Evolutionary conservation across 2,888 invertebrate species (phyloP), one percentile per base, ranked within the genome.

Genomic region (Epirrita christyi): DNA sequence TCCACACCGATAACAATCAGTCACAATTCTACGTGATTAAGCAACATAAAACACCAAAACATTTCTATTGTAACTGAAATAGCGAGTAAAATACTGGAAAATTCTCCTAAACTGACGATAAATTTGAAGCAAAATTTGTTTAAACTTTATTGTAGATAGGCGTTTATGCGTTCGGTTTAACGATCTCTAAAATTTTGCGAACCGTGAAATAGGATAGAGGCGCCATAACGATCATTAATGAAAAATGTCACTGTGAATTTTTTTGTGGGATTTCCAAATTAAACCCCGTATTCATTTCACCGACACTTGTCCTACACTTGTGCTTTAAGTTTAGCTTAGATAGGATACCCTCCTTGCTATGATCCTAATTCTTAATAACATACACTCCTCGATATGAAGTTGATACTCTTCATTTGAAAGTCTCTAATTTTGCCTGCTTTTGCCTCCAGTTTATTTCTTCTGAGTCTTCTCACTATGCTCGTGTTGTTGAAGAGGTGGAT

Each of bases 1-100:
- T 81, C 78, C 69, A 62, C 71, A 75, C 77, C 76, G 66, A 80
- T 80, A 80, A 83, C 85, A 86, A 83, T 84, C 80, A 21, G 21
- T 3, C 21, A 21, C 21, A 21, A 3, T 21, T 4, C 21, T 21
- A 21, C 21, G 21, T 21, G 2, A 21, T 21, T 21, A 21, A 46
- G 32, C 42, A 14, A 46, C 21, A 15, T 14, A 38, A 40, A 52
- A 49, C 13, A 42, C 13, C 15, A 15, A 6, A 44, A 43, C 21
- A 8, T 37, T 10, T 44, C 14, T 27, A 11, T 45, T 28, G 21
- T 52, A 21, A 37, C 29, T 29, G 27, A 29, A 36, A 21, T 11
- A 36, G n/a, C 34, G 10, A 41, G 13, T 41, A 40, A 36, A 47
- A 55, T 48, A 47, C 14, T 38, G 21, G 8, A 42, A 42, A 42